Evolutionary conservation across 2,888 invertebrate genomes (phyloP).

Genomic region (Steromphala cineraria): DNA sequence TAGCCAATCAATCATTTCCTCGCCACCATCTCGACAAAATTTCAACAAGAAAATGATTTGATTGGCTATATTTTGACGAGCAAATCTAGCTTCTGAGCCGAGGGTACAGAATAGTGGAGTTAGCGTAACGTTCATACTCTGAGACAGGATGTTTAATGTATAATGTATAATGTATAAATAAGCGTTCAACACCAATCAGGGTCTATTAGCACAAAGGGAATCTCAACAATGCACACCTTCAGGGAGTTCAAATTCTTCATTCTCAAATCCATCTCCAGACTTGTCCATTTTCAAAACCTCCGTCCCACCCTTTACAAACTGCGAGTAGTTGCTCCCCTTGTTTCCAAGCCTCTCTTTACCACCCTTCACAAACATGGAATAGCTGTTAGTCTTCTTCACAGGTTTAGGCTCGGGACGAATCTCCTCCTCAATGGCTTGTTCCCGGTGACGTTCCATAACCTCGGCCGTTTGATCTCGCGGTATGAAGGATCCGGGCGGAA

Average conservation of each 20-base stretch:
- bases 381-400: neutral
- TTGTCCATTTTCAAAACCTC: conserved; percentile 46
- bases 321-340: conserved; percentile 28
- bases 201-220: too few species aligned
- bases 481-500: neutral
- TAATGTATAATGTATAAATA: too few species aligned
- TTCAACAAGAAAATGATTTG: too few species aligned
- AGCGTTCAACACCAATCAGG: too few species aligned
- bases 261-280: conserved; percentile 13
- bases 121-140: too few species aligned
- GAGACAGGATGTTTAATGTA: too few species aligned
- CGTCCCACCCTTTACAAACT: conserved; percentile 65
- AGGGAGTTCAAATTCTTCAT: conserved; percentile 52
- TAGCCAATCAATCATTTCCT: too few species aligned
- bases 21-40: too few species aligned
- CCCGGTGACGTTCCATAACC: neutral
- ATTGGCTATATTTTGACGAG: too few species aligned
- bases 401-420: neutral
- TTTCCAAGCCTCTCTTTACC: neutral
- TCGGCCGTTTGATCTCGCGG: neutral
- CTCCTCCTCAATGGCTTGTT: neutral
- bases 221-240: conserved; percentile 46
- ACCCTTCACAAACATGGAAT: conserved; percentile 13
- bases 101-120: too few species aligned
- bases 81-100: too few species aligned